These are phyloP conservation scores for Apis dorsata DNA, from an alignment of 1,140 invertebrate genomes.

Conservation along the genomic window DNA sequence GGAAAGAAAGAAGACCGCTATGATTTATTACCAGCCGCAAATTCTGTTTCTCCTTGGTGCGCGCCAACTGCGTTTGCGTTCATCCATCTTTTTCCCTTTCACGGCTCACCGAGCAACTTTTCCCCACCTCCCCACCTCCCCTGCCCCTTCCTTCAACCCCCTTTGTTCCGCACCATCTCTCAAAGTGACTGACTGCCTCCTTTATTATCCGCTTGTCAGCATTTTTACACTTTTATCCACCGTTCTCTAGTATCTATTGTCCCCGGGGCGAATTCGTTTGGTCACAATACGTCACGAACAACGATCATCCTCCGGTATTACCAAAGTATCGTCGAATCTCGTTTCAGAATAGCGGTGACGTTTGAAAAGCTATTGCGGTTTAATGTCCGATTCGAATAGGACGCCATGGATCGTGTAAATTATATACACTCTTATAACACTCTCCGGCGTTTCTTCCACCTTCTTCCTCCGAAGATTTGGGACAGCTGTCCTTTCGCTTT, in stretches of 20 bases:
- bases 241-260: slow-evolving; percentile 68
- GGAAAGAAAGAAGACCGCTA: slow-evolving; percentile 69
- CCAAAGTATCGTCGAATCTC: slow-evolving; percentile 8
- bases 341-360: slow-evolving; percentile 25
- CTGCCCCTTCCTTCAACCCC: slow-evolving; percentile 42
- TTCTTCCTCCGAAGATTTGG: background rate
- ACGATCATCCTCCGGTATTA: slow-evolving; percentile 36
- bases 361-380: slow-evolving; percentile 53
- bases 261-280: slow-evolving; percentile 61
- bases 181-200: slow-evolving; percentile 80
- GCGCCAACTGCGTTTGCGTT: slow-evolving; percentile 78
- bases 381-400: slow-evolving; percentile 36
- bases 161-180: slow-evolving; percentile 79
- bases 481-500: slow-evolving; percentile 14
- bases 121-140: background rate
- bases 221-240: slow-evolving; percentile 80
- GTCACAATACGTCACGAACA: slow-evolving; percentile 59
- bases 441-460: too few species aligned
- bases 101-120: slow-evolving; percentile 74
- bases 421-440: background rate
- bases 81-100: slow-evolving; percentile 81
- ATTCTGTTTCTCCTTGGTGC: slow-evolving; percentile 78
- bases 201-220: slow-evolving; percentile 81
- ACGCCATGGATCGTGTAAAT: slow-evolving; percentile 16
- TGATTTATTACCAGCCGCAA: slow-evolving; percentile 80